Evolutionary conservation across 2,113 vertebrate species (phyloP), one percentile per base, ranked within the genome.

Genomic region (Chloebia gouldiae): DNA sequence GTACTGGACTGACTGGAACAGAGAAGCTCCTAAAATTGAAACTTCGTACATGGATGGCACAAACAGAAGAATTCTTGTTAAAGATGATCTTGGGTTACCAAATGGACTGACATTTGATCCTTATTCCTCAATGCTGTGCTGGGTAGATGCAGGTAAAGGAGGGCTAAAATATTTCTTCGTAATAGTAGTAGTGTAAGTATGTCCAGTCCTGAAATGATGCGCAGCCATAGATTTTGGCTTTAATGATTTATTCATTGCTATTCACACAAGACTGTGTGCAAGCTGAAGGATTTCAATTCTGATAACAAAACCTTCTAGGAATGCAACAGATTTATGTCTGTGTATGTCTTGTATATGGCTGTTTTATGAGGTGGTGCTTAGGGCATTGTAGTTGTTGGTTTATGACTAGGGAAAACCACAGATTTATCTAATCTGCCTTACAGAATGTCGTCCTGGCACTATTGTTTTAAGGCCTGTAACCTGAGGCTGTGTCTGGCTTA

Each of bases 1-100:
- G 16, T 99, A 99, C 76, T 99, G 99, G 99, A 97, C 98, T 47
- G 99, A 99, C 90, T 99, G 99, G 99, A 99, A 99, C 96, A 98
- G 99, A 91, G 98, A 98, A 8, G 98, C 97, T 66, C 99, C 99
- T 69, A 99, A 99, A 98, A 99, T 99, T 39, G 99, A 99, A 97
- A 98, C 98, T 13, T 98, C 99, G 7, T 98, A 99, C 94, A 99
- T 99, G 99, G 99, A 99, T 11, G 99, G 99, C 44, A 98, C 98
- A 30, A 98, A 99, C 97, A 97, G 99, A 88, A 98, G 98, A 96
- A 96, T 99, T 68, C 98, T 99, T 33, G 98, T 98, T 40, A 98
- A 98, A 90, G 98, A 99, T n/a, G 98, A 98, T 68, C 98, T 99
- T 45, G 97, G 98, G 14, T 97, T 99, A 80, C 99, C 99, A 24